A percentile compares a stretch with the other conserved stretches of the same genome.
These are phyloP conservation scores for Thaleichthys pacificus DNA, from an alignment of 2,797 vertebrate genomes.

Conservation along the genomic window DNA sequence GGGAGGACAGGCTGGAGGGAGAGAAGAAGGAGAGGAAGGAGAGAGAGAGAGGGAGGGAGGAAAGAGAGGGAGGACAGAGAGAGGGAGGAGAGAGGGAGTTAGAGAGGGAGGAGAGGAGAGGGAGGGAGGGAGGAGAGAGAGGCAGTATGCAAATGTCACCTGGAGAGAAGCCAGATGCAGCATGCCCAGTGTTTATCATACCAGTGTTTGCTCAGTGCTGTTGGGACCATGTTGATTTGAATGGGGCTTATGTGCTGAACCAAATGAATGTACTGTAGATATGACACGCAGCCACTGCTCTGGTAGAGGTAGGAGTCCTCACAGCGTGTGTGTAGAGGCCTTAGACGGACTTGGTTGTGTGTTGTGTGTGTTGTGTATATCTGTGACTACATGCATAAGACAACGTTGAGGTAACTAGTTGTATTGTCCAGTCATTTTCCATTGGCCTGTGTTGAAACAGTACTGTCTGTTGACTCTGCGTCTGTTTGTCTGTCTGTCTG, in stretches of 20 bases:
- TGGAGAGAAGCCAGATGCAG: neutral
- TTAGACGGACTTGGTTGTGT: too few relatives aligned
- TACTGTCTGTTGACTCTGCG: neutral
- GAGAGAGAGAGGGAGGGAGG: conserved; percentile 5
- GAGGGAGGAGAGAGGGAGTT: too few relatives aligned
- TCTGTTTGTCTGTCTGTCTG: neutral
- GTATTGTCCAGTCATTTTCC: too few relatives aligned
- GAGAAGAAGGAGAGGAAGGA: neutral
- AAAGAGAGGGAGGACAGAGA: neutral
- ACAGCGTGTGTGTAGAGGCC: neutral
- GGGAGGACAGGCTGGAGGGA: too few relatives aligned
- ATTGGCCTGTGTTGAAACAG: too few relatives aligned
- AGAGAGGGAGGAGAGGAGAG: neutral
- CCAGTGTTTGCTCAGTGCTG: conserved; percentile 2
- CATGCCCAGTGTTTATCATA: neutral
- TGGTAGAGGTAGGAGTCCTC: neutral
- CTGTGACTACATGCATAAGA: too few relatives aligned
- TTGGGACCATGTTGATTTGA: neutral
- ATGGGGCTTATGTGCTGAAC: conserved; percentile 2
- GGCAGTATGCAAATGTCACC: conserved; percentile 1
- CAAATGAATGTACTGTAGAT: neutral
- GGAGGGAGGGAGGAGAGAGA: neutral
- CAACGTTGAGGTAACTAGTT: too few relatives aligned
- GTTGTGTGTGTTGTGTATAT: too few relatives aligned
- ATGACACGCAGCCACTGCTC: neutral